These are phyloP conservation scores for Antechinus stuartii DNA, from an alignment of 2,113 vertebrate species.

Conservation along the genomic window DNA sequence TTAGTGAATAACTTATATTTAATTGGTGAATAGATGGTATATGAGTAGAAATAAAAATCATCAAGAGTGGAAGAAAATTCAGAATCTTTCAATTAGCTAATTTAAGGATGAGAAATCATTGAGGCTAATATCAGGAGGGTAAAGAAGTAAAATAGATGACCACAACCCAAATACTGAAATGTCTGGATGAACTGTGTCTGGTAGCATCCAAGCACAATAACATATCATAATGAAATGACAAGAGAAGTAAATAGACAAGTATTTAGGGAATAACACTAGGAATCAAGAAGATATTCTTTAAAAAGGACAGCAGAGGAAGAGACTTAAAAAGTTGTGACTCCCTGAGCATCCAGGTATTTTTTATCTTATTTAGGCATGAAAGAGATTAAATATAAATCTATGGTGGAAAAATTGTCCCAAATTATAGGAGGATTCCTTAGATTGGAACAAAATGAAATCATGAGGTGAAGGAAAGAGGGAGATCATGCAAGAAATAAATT, in stretches of 20 bases:
- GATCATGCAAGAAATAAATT: not conserved
- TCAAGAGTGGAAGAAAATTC: not conserved
- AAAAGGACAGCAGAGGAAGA: not conserved
- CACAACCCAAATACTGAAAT: not conserved
- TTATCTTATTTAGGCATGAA: not conserved
- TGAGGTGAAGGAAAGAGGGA: not conserved
- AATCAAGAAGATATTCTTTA: not conserved
- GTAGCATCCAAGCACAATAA: not conserved
- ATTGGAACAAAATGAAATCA: not conserved
- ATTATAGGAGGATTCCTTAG: not conserved
- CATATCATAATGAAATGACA: not conserved
- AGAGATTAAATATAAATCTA: not conserved
- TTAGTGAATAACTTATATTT: not conserved
- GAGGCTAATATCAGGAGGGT: not conserved
- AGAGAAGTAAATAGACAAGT: not conserved
- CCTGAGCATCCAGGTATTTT: not conserved
- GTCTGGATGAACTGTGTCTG: not conserved
- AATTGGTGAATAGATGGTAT: not conserved
- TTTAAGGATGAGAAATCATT: not conserved
- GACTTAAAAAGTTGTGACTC: not conserved
- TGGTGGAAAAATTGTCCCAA: not conserved
- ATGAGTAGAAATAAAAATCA: not conserved
- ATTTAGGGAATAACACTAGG: not conserved
- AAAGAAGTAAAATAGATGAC: not conserved
- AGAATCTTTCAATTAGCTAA: not conserved